Percentiles rank a stretch among this genome's conserved stretches.
Conservation (phyloP, 2,113 vertebrate genomes). For the Myocastor coypus region DNA sequence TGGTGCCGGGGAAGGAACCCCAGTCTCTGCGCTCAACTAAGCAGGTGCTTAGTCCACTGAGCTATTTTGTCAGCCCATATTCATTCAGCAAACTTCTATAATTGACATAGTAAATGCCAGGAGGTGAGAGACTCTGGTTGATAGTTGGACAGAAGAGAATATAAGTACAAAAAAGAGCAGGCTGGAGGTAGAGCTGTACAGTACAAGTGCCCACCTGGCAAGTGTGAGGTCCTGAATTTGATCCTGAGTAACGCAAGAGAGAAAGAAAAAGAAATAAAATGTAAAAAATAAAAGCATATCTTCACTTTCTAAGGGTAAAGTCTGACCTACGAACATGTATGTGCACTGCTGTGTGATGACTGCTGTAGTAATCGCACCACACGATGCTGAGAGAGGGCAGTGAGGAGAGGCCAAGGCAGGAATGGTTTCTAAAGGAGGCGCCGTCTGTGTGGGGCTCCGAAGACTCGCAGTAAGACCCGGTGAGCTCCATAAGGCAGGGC, state of each 20-base stretch:
- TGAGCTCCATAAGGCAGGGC: not conserved
- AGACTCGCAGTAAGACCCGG: not conserved
- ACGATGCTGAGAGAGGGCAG: not conserved
- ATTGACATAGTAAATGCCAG: not conserved
- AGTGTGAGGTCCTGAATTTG: too few relatives aligned
- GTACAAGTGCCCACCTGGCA: too few relatives aligned
- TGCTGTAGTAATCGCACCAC: accelerated
- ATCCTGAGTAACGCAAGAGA: too few relatives aligned
- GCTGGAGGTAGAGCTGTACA: too few relatives aligned
- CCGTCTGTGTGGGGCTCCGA: not conserved
- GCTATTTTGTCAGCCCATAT: not conserved
- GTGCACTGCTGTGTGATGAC: too few relatives aligned
- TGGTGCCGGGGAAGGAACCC: too few relatives aligned
- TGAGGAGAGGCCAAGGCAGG: not conserved
- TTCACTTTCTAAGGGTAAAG: not conserved
- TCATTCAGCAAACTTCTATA: not conserved
- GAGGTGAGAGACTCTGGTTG: not conserved
- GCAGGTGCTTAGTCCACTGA: too few relatives aligned
- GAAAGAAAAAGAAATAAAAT: too few relatives aligned
- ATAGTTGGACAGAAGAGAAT: not conserved
- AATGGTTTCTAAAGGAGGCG: not conserved
- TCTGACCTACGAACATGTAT: not conserved
- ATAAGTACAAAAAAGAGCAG: not conserved
- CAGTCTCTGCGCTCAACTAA: too few relatives aligned
- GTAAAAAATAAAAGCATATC: not conserved